A percentile compares a stretch with the other conserved stretches of the same genome.
Evolutionary conservation across 2,888 invertebrate species (phyloP).

Genomic region (Mimas tiliae): DNA sequence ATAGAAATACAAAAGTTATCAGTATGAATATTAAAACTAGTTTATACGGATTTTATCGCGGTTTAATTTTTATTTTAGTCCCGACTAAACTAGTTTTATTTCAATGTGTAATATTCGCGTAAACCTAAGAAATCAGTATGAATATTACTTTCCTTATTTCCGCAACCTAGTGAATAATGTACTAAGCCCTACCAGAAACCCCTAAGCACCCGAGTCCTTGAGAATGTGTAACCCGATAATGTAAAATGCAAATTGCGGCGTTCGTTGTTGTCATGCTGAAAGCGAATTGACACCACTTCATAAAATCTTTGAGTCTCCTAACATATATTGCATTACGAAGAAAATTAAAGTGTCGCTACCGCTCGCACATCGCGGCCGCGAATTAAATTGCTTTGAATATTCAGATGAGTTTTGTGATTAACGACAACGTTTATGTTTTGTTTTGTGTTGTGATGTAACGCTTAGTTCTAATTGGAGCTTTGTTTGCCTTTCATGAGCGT

Average conservation of each 20-base stretch:
- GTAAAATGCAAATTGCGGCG: conserved; percentile 72
- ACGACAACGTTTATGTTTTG: conserved; percentile 55
- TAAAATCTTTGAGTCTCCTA: conserved; percentile 53
- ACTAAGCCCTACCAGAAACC: neutral
- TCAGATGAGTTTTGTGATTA: conserved; percentile 66
- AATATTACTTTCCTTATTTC: neutral
- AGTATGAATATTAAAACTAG: no score
- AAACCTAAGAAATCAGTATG: no score
- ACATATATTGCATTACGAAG: conserved; percentile 57
- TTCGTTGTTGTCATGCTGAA: conserved; percentile 63
- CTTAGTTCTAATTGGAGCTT: conserved; percentile 55
- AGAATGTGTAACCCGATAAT: conserved; percentile 46
- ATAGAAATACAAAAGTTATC: no score
- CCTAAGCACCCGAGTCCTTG: conserved; percentile 8
- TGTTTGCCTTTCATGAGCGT: conserved; percentile 48
- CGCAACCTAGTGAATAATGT: neutral
- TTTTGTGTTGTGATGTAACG: conserved; percentile 46
- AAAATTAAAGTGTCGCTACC: conserved; percentile 51
- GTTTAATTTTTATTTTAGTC: no score
- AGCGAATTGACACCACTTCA: conserved; percentile 60
- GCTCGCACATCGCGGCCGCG: conserved; percentile 43
- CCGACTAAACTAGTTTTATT: no score
- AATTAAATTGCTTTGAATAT: conserved; percentile 63
- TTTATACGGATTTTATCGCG: no score
- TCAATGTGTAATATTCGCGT: no score